These are phyloP conservation scores for Drosophila truncata DNA, from an alignment of 1,140 invertebrate genomes.

Conservation along the genomic window DNA sequence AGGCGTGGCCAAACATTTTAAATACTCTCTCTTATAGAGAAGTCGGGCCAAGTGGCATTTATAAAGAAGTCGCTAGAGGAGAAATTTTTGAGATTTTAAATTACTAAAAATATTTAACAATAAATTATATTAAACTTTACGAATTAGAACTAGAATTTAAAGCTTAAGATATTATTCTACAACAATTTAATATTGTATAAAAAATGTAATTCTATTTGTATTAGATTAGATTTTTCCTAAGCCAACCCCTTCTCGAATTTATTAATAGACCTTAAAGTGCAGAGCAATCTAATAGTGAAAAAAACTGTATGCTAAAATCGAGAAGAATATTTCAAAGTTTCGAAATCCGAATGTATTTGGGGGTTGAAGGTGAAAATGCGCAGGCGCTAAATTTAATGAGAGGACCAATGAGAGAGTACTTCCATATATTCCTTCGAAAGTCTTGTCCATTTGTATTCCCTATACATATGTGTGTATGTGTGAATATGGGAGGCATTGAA, in stretches of 20 bases:
- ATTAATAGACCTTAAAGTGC: too few species aligned
- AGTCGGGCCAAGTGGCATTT: not conserved
- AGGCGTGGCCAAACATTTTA: constrained; percentile 4
- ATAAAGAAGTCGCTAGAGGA: not conserved
- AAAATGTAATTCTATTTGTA: not conserved
- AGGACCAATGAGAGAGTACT: constrained; percentile 69
- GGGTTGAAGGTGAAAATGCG: constrained; percentile 56
- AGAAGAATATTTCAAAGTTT: constrained; percentile 24
- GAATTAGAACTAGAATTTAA: not conserved
- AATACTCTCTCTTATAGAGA: not conserved
- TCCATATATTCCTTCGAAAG: constrained; percentile 26
- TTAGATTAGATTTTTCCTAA: not conserved
- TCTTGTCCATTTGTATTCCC: constrained; percentile 31
- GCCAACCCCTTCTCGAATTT: not conserved
- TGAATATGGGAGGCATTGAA: constrained; percentile 30
- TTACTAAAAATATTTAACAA: not conserved
- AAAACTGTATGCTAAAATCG: constrained; percentile 7
- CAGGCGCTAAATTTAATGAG: constrained; percentile 58
- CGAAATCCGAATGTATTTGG: constrained; percentile 37
- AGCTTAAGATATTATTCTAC: not conserved
- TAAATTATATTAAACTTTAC: not conserved
- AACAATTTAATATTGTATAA: not conserved
- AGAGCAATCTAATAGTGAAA: not conserved
- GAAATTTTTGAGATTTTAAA: not conserved
- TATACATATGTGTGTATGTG: constrained; percentile 19